A percentile compares a stretch with the other conserved stretches of the same genome.
phyloP scores from a whole-genome alignment of 2,888 invertebrate species.

The Ophion ventricosus region DNA sequence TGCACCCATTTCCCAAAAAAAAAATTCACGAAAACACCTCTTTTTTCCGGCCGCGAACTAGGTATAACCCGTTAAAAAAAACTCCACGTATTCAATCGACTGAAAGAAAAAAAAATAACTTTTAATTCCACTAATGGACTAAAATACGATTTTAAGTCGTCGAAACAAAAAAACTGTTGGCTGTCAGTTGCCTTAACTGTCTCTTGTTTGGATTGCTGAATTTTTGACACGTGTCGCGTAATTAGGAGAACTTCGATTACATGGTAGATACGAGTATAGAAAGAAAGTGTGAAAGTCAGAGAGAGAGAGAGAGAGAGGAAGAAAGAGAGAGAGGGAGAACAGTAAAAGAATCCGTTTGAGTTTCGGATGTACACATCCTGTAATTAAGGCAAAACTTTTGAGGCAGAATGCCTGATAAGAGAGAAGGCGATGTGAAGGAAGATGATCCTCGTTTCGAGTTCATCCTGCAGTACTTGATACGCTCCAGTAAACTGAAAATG shows the following conservation, averaged over 20 bases:
- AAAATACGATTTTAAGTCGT: not conserved
- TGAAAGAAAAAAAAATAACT: constrained; percentile 3
- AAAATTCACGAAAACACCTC: too few species aligned
- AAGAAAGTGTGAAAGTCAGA: not conserved
- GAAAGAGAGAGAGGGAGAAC: not conserved
- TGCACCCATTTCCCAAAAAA: too few species aligned
- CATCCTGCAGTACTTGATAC: constrained; percentile 89
- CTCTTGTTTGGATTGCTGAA: constrained; percentile 9
- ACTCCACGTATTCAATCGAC: too few species aligned
- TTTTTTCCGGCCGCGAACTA: too few species aligned
- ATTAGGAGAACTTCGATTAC: not conserved
- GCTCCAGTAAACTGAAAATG: constrained; percentile 90
- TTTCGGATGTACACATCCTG: not conserved
- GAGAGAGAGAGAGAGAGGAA: not conserved
- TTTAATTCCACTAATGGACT: constrained; percentile 4
- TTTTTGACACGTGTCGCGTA: constrained; percentile 41
- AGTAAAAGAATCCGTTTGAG: not conserved
- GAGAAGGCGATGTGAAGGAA: constrained; percentile 82
- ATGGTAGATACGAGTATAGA: constrained; percentile 1
- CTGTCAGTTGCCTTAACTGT: not conserved
- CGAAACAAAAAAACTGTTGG: constrained; percentile 8
- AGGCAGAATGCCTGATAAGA: constrained; percentile 78
- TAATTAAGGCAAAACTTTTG: not conserved
- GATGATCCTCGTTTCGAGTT: constrained; percentile 91
- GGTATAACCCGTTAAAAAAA: too few species aligned